A percentile compares a stretch with the other conserved stretches of the same genome.
These are phyloP conservation scores for Idaea aversata DNA, from an alignment of 2,888 invertebrate species.

Conservation along the genomic window DNA sequence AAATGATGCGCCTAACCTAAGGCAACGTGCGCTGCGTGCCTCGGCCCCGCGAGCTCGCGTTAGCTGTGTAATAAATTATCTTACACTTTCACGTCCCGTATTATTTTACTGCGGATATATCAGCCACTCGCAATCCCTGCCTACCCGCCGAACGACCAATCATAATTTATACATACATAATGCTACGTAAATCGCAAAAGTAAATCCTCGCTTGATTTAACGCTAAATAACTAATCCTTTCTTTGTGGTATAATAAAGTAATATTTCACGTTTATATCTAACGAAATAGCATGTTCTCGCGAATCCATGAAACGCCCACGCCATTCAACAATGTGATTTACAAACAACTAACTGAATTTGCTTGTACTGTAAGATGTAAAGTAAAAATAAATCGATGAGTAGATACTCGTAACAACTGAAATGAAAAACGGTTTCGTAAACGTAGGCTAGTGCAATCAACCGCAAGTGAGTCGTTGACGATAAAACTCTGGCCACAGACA, in stretches of 20 bases:
- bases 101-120: conserved; percentile 73
- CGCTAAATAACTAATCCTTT: conserved; percentile 51
- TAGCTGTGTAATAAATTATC: conserved; percentile 72
- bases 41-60: conserved; percentile 57
- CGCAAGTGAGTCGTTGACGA: conserved; percentile 49
- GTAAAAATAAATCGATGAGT: conserved; percentile 28
- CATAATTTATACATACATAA: conserved; percentile 62
- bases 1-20: conserved; percentile 76
- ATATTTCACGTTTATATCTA: conserved; percentile 47
- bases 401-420: conserved; percentile 22
- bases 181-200: conserved; percentile 60
- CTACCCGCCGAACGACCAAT: conserved; percentile 61
- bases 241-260: conserved; percentile 45
- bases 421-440: conserved; percentile 26
- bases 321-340: conserved; percentile 22
- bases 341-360: conserved; percentile 9
- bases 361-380: conserved; percentile 5
- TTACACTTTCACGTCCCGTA: conserved; percentile 67
- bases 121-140: conserved; percentile 62
- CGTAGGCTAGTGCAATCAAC: conserved; percentile 42
- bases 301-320: conserved; percentile 44
- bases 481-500: conserved; percentile 64
- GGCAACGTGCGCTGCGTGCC: conserved; percentile 63
- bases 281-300: conserved; percentile 44
- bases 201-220: conserved; percentile 57